These are phyloP conservation scores for Xiphias gladius DNA, from an alignment of 2,113 vertebrate species.

Conservation along the genomic window DNA sequence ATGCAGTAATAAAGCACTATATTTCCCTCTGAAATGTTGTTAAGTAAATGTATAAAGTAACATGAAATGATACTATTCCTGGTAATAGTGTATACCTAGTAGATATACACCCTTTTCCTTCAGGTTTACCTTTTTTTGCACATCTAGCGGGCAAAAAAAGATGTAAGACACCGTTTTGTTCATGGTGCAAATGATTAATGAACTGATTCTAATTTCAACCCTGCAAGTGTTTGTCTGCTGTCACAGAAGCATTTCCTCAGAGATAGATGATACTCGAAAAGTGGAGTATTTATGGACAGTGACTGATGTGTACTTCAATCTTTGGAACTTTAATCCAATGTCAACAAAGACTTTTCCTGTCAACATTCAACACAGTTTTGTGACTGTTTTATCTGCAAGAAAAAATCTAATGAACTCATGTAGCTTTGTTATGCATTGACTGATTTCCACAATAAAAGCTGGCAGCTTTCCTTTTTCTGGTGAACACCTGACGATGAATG, in stretches of 20 bases:
- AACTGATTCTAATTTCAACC: slow-evolving; percentile 38
- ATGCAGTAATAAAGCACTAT: background rate
- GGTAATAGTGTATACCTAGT: background rate
- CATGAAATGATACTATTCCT: background rate
- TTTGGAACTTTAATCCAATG: slow-evolving; percentile 36
- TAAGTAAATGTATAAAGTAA: background rate
- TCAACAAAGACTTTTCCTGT: slow-evolving; percentile 15
- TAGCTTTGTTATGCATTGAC: background rate
- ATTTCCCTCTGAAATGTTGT: background rate
- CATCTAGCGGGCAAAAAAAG: background rate
- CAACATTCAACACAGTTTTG: slow-evolving; percentile 12
- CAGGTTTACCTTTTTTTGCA: background rate
- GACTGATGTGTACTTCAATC: slow-evolving; percentile 30
- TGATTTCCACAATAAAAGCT: slow-evolving; percentile 34
- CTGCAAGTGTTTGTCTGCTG: slow-evolving; percentile 21
- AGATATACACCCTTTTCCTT: background rate
- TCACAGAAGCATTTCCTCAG: slow-evolving; percentile 12
- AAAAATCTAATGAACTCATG: background rate
- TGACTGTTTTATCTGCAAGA: background rate
- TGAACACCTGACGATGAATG: slow-evolving; percentile 15
- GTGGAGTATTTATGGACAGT: slow-evolving; percentile 23
- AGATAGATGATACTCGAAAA: slow-evolving; percentile 29
- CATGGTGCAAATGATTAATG: slow-evolving; percentile 29
- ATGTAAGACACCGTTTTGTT: background rate
- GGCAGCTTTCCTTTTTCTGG: slow-evolving; percentile 24